Percentiles rank a stretch among this genome's conserved stretches.
phyloP scores from a whole-genome alignment of 2,797 vertebrate species.

The Sparus aurata region DNA sequence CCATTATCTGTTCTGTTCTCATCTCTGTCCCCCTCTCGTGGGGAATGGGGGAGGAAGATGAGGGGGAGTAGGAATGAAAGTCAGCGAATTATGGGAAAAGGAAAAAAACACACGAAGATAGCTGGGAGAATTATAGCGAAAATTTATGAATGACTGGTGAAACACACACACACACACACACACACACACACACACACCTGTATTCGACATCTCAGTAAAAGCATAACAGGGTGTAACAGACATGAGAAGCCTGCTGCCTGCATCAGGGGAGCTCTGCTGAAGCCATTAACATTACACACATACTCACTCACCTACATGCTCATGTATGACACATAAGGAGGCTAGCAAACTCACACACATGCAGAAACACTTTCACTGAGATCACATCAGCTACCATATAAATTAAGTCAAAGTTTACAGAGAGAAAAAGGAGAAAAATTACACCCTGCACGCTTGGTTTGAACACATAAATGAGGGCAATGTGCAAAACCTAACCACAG shows the following conservation, averaged over 20 bases:
- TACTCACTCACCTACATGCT: constrained; percentile 68
- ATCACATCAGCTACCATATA: constrained; percentile 9
- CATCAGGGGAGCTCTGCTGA: constrained; percentile 80
- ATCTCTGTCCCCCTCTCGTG: constrained; percentile 74
- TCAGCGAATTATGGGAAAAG: constrained; percentile 47
- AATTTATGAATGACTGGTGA: constrained; percentile 51
- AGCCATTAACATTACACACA: constrained; percentile 82
- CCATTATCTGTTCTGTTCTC: constrained; percentile 75
- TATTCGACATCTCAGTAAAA: constrained; percentile 84
- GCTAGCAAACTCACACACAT: constrained; percentile 31
- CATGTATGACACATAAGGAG: constrained; percentile 53
- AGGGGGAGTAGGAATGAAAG: constrained; percentile 61
- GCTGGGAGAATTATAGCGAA: constrained; percentile 51
- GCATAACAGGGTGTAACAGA: constrained; percentile 76
- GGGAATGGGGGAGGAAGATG: constrained; percentile 69
- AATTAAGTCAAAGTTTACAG: constrained; percentile 19
- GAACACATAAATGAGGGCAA: constrained; percentile 48
- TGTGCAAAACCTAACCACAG: constrained; percentile 46
- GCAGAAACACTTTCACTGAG: constrained; percentile 18
- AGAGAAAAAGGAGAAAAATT: not conserved
- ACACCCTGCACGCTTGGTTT: constrained; percentile 35
- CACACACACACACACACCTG: constrained; percentile 69
- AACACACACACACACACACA: constrained; percentile 27
- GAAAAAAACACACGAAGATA: constrained; percentile 30
- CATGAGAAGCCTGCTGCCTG: constrained; percentile 68